These are phyloP conservation scores for Phytoseiulus persimilis DNA, from an alignment of 2,888 invertebrate species.

Conservation along the genomic window DNA sequence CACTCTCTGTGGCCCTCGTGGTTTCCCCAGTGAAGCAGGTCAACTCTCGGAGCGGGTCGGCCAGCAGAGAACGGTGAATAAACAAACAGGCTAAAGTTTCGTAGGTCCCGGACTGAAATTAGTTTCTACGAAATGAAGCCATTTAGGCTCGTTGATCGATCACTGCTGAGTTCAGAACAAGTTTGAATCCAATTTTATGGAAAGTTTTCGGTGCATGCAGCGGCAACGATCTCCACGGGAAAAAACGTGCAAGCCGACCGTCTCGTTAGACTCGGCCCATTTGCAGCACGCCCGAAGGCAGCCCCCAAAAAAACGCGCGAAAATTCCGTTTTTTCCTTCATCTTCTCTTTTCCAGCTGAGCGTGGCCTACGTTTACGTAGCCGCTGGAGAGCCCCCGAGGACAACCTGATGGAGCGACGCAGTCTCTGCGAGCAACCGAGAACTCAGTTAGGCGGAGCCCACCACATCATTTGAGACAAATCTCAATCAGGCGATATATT, in stretches of 20 bases:
- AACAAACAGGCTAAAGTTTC: too few species aligned
- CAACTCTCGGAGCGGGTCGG: too few species aligned
- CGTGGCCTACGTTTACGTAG: background rate
- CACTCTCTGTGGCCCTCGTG: too few species aligned
- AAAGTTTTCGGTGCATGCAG: background rate
- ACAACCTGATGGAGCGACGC: background rate
- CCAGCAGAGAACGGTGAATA: too few species aligned
- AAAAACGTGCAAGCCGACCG: background rate
- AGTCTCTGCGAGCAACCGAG: background rate
- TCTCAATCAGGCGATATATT: background rate
- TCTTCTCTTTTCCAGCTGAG: background rate
- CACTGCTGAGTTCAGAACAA: too few species aligned
- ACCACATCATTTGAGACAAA: background rate
- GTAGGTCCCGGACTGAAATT: too few species aligned
- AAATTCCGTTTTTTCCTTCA: background rate
- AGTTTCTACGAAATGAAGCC: too few species aligned
- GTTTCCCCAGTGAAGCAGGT: too few species aligned
- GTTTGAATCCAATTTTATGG: background rate
- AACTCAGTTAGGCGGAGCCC: background rate
- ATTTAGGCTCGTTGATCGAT: too few species aligned
- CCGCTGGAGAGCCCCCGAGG: background rate
- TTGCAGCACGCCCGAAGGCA: background rate
- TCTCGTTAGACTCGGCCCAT: background rate
- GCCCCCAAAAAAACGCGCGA: background rate
- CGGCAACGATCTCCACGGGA: background rate